Evolutionary conservation across 1,140 invertebrate species (phyloP), one percentile per base, ranked within the genome.

Genomic region (Acromyrmex echinatior): DNA sequence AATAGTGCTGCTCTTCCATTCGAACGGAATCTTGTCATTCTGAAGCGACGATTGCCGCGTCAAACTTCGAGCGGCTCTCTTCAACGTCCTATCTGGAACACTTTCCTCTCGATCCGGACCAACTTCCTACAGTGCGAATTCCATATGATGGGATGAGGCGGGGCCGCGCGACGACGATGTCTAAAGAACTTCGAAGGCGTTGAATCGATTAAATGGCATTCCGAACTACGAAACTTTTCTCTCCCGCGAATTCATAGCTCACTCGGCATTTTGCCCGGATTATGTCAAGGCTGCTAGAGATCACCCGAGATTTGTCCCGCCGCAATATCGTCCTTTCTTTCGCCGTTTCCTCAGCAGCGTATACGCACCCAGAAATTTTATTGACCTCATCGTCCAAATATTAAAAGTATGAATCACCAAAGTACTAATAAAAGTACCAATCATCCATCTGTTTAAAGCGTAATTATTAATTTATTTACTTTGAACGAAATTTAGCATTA

Each of bases 181-280:
- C 80, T 91, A 87, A 91, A 89, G 89, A 92, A 91, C 90, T 90
- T 79, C 9, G 76, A 60, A 88, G 73, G 90, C 87, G 88, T 74
- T 84, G 92, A 91, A 92, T 92, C 93, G 92, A 93, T 94, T 94
- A 94, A 93, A 93, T 90, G 91, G 89, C 91, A 94, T 94, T 94
- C 92, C 93, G 84, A 87, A 90, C 88, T 89, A 86, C 87, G 88
- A 82, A 93, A 94, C 91, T 94, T 93, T 93, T 91, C 91, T 49
- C 31, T 78, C 81, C 28, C 51, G 87, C 66, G 58, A 91, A 91
- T 91, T 91, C 90, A 91, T 91, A 80, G 86, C 77, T 91, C 87
- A 86, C 84, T 91, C 88, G 49, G 76, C 80, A 86, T 91, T 88
- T 70, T 49, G 25, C 25, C 56, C 45, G 80, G 81, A 90, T 91